Conservation (phyloP, 1,140 invertebrate species). For the Bombus picipes region DNA sequence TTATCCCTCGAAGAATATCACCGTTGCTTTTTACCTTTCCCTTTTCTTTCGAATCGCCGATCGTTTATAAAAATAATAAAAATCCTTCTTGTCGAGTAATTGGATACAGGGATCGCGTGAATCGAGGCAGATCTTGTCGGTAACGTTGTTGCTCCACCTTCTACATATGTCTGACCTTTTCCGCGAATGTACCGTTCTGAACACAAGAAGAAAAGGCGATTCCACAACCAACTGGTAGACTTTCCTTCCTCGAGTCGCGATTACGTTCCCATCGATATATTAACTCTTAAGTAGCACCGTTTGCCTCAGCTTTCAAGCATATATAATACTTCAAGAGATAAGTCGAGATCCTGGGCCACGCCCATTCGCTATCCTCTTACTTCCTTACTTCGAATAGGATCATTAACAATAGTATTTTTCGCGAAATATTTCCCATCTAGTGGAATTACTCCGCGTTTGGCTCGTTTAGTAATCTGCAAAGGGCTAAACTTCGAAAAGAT, state of each 20-base stretch:
- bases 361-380: conserved; percentile 11
- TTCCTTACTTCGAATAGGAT: no score
- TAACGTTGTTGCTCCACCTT: conserved; percentile 26
- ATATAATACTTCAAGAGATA: neutral
- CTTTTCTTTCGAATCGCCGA: no score
- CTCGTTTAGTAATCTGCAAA: neutral
- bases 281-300: neutral
- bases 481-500: no score
- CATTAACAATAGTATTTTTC: neutral
- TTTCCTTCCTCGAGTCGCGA: conserved; percentile 1
- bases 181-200: neutral
- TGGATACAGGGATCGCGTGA: conserved; percentile 12
- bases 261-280: neutral
- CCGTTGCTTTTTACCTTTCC: neutral
- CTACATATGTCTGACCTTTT: conserved; percentile 11
- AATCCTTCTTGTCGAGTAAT: neutral
- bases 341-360: neutral
- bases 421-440: neutral
- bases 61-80: neutral
- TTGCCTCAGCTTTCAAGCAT: conserved; percentile 1
- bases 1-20: neutral
- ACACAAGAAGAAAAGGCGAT: neutral
- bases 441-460: neutral
- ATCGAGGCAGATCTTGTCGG: conserved; percentile 10
- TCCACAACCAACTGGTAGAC: neutral